Evolutionary conservation across 2,797 vertebrate species (phyloP).

Genomic region (Crocodylus rhombifer): DNA sequence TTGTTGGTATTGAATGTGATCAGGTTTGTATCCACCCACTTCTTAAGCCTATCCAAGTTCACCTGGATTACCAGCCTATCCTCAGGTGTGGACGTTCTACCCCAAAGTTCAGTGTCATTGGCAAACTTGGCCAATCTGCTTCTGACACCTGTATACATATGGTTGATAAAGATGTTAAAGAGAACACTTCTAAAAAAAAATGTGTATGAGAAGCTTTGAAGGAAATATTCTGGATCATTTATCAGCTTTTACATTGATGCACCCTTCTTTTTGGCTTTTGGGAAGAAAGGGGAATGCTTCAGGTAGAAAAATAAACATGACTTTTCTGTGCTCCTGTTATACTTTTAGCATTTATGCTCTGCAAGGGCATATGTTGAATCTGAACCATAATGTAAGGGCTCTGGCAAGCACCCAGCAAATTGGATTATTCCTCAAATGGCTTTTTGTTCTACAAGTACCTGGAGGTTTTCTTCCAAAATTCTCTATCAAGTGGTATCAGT

Average conservation of each 20-base stretch:
- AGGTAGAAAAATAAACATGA: background rate
- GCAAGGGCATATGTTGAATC: background rate
- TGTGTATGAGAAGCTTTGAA: background rate
- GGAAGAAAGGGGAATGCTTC: background rate
- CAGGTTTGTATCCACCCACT: too few relatives aligned
- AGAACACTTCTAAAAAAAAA: too few relatives aligned
- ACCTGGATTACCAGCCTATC: too few relatives aligned
- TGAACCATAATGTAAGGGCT: background rate
- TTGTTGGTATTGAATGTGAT: too few relatives aligned
- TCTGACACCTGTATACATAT: too few relatives aligned
- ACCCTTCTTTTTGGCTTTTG: background rate
- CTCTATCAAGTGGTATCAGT: background rate
- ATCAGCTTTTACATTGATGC: background rate
- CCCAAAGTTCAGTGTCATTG: too few relatives aligned
- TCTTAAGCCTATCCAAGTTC: too few relatives aligned
- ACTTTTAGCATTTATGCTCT: background rate
- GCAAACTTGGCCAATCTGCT: too few relatives aligned
- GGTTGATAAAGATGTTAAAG: too few relatives aligned
- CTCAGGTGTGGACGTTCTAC: too few relatives aligned
- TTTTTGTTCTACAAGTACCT: background rate
- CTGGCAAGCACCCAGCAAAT: background rate
- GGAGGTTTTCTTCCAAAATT: background rate
- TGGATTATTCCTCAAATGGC: background rate
- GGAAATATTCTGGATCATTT: background rate
- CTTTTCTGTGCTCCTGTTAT: background rate